phyloP scores from a whole-genome alignment of 2,888 invertebrate genomes.

The Dermolepida albohirtum region DNA sequence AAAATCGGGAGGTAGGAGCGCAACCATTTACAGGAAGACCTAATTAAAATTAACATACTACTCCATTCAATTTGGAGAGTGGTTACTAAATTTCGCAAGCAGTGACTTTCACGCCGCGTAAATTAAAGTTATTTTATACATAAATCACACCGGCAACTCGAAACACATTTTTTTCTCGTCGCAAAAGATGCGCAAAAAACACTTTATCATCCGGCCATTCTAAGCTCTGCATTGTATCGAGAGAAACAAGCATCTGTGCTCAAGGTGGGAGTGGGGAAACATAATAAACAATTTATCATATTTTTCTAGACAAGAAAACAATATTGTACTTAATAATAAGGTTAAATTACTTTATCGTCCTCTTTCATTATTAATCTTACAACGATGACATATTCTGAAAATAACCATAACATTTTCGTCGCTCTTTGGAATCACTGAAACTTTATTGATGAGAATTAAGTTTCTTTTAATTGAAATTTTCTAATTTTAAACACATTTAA shows the following conservation, averaged over 20 bases:
- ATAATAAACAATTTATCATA: conserved; percentile 32
- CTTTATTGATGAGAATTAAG: no score
- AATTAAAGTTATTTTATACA: conserved; percentile 27
- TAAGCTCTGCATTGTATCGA: conserved; percentile 25
- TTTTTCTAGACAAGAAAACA: conserved; percentile 5
- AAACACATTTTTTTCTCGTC: conserved; percentile 23
- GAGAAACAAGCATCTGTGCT: conserved; percentile 15
- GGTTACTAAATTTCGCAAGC: conserved; percentile 1
- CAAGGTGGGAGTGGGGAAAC: conserved; percentile 4
- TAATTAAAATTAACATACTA: conserved; percentile 16
- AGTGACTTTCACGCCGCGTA: conserved; percentile 8
- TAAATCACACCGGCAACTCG: conserved; percentile 31
- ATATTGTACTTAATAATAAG: no score
- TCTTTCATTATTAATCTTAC: no score
- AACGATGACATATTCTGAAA: no score
- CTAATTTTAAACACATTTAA: no score
- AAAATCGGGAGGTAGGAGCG: not conserved
- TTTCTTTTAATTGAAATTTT: no score
- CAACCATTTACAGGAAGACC: not conserved
- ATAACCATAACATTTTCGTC: no score
- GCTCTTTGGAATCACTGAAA: no score
- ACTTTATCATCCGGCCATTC: conserved; percentile 16
- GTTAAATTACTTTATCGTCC: no score
- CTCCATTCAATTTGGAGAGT: conserved; percentile 10
- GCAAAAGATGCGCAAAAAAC: not conserved